Evolutionary conservation across 2,113 vertebrate species (phyloP), one percentile per base, ranked within the genome.

Genomic region (rat (Rattus norvegicus)): DNA sequence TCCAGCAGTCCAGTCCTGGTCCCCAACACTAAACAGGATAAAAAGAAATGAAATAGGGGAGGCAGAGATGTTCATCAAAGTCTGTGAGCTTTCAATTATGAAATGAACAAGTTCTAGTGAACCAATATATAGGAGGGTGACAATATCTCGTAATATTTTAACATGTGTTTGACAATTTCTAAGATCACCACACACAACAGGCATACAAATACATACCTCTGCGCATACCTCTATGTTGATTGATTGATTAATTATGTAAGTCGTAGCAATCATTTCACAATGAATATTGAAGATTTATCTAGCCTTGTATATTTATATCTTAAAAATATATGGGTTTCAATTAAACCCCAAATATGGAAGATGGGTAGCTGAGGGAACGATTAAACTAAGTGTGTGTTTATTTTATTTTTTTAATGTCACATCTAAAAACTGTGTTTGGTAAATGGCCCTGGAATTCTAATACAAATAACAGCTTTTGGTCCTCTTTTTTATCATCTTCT

Each of bases 391-490:
- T 39, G 12, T 24, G 5, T 30, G 2, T 43, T 43, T 30, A 26
- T 26, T 88, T 16, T 54, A 54, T 54, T 14, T 54, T 30, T 70
- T 77, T 16, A 85, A 2, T 28, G n/a, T 24, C 6, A 36, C 39
- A 56, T 6, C 0, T 52, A 70, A 1, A 28, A 69, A 43, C 8
- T 4, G 0, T 4, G 2, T 14, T 49, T n/a, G 56, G 0, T 47
- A 26, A 13, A 1, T 17, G 2, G 10, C 17, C 11, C 90, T 80
- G 28, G 36, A 67, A 72, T 36, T 0, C 0, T 10, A 22, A 3
- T 19, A 19, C 5, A 84, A 2, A 19, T n/a, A 54, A 24, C 39
- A 69, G 9, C 0, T 2, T 0, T 19, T n/a, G 0, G 4, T 61
- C 19, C 7, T 59, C 30, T 61, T 39, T 84, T 36, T 39, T 39